phyloP scores from a whole-genome alignment of 1,140 invertebrate genomes.

The Drosophila parabipectinata region DNA sequence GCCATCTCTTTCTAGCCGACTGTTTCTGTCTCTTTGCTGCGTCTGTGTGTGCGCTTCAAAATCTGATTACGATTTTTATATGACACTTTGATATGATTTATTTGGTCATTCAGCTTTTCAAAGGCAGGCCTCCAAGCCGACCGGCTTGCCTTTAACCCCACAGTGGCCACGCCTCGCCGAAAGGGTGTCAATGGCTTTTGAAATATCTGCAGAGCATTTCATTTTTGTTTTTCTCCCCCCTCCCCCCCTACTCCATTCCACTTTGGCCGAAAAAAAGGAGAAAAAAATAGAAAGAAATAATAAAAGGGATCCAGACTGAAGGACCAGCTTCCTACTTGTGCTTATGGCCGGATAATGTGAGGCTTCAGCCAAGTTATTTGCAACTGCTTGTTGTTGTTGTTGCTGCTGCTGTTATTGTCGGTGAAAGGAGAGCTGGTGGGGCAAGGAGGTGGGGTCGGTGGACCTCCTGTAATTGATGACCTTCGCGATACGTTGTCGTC shows the following conservation, averaged over 20 bases:
- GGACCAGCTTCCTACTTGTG: conserved; percentile 73
- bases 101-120: conserved; percentile 83
- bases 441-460: conserved; percentile 45
- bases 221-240: conserved; percentile 65
- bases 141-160: conserved; percentile 29
- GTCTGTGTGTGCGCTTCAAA: conserved; percentile 69
- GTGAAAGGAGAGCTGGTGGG: conserved; percentile 23
- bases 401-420: conserved; percentile 32
- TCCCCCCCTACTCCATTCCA: background rate
- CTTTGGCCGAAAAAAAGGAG: conserved; percentile 8
- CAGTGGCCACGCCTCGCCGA: conserved; percentile 50
- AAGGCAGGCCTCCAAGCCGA: conserved; percentile 70
- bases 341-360: conserved; percentile 78
- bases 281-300: conserved; percentile 28
- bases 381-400: conserved; percentile 58
- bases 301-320: conserved; percentile 51
- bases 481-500: conserved; percentile 72
- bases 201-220: conserved; percentile 80
- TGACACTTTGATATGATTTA: conserved; percentile 83
- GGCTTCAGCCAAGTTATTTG: conserved; percentile 79
- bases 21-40: conserved; percentile 28
- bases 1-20: conserved; percentile 12
- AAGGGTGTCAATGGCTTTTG: conserved; percentile 83
- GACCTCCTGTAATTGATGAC: conserved; percentile 76
- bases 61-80: conserved; percentile 83